These are phyloP conservation scores for Enteromius paludinosus DNA, from an alignment of 2,797 vertebrate species.

Conservation along the genomic window DNA sequence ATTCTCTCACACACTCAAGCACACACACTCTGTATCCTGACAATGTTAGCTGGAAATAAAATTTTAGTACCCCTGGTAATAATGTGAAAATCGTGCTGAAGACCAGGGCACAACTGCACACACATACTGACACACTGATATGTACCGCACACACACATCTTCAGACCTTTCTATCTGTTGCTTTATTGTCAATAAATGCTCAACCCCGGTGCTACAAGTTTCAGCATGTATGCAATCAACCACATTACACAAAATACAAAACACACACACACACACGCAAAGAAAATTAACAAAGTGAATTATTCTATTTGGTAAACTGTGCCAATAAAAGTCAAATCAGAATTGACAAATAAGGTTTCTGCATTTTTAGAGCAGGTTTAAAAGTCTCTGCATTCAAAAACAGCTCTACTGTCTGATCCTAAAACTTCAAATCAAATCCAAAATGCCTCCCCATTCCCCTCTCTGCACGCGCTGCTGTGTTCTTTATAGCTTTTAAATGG, in stretches of 20 bases:
- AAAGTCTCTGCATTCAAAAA: slow-evolving; percentile 25
- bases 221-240: neutral
- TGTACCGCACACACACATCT: neutral
- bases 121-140: slow-evolving; percentile 21
- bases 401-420: slow-evolving; percentile 21
- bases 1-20: slow-evolving; percentile 30
- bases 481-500: slow-evolving; percentile 58
- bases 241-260: neutral
- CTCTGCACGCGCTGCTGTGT: slow-evolving; percentile 44
- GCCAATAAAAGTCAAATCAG: neutral
- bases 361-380: slow-evolving; percentile 3
- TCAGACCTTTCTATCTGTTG: neutral
- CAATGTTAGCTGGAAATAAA: slow-evolving; percentile 75
- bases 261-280: neutral
- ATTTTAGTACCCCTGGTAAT: slow-evolving; percentile 78
- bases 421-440: slow-evolving; percentile 43
- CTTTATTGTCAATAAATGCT: slow-evolving; percentile 11
- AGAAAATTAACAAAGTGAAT: neutral
- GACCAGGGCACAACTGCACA: slow-evolving; percentile 42
- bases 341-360: slow-evolving; percentile 12
- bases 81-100: slow-evolving; percentile 53
- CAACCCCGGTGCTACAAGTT: slow-evolving; percentile 1
- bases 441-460: slow-evolving; percentile 47
- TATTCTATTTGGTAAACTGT: neutral
- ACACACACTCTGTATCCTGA: slow-evolving; percentile 70